These are phyloP conservation scores for Leptosomus discolor DNA, from an alignment of 2,113 vertebrate genomes.

Conservation along the genomic window DNA sequence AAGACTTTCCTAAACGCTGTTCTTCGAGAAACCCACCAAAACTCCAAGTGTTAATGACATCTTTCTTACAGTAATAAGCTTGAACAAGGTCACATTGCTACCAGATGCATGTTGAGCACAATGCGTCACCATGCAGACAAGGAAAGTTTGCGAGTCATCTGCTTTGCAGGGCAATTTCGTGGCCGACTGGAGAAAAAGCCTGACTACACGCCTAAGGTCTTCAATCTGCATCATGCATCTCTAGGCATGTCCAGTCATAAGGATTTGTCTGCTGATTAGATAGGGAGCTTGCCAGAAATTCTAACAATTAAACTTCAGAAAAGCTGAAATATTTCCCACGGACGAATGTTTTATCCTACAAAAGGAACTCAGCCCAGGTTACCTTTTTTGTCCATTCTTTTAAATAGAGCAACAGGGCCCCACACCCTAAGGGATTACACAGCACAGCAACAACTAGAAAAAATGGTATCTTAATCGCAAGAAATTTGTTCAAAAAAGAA, in stretches of 20 bases:
- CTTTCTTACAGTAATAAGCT: not conserved
- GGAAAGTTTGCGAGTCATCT: conserved; percentile 1
- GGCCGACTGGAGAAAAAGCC: not conserved
- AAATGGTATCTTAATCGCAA: not conserved
- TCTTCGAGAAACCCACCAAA: not conserved
- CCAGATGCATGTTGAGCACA: not conserved
- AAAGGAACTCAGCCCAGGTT: not conserved
- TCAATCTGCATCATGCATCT: not conserved
- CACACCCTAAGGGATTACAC: not conserved
- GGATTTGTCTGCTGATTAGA: not conserved
- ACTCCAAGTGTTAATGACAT: not conserved
- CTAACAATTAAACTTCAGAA: not conserved
- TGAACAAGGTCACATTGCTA: not conserved
- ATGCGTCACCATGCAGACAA: not conserved
- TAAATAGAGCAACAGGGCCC: not conserved
- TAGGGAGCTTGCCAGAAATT: not conserved
- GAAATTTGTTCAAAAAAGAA: not conserved
- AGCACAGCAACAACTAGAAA: not conserved
- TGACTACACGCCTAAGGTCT: not conserved
- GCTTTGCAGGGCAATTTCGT: not conserved
- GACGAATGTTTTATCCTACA: not conserved
- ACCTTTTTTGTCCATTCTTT: not conserved
- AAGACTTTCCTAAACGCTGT: not conserved
- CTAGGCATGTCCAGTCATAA: not conserved
- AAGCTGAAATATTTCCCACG: not conserved